Evolutionary conservation across 2,888 invertebrate genomes (phyloP).

Genomic region (Flexamia atlantica): DNA sequence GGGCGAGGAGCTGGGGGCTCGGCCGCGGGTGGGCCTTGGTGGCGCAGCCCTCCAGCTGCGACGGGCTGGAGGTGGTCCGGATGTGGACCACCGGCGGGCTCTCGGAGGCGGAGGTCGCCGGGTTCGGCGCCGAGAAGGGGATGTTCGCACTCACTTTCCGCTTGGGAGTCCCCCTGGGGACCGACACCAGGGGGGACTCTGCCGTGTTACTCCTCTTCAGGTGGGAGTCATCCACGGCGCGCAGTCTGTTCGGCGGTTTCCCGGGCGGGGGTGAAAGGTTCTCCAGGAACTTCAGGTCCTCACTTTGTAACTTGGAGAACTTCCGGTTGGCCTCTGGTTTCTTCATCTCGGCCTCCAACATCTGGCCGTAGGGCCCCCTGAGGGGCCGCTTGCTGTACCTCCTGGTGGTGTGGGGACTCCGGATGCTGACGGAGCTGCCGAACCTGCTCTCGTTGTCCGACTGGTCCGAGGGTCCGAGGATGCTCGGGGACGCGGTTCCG

Average conservation of each 20-base stretch:
- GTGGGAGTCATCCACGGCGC: slow-evolving; percentile 67
- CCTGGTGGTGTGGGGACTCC: slow-evolving; percentile 72
- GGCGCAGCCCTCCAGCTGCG: slow-evolving; percentile 82
- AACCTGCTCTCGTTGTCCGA: slow-evolving; percentile 78
- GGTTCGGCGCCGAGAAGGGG: slow-evolving; percentile 72
- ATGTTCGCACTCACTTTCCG: slow-evolving; percentile 81
- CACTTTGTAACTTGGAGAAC: slow-evolving; percentile 76
- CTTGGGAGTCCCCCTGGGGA: slow-evolving; percentile 75
- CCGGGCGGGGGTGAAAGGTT: slow-evolving; percentile 71
- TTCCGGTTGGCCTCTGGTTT: slow-evolving; percentile 78
- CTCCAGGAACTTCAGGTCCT: slow-evolving; percentile 78
- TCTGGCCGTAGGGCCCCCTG: slow-evolving; percentile 87
- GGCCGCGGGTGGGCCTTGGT: slow-evolving; percentile 74
- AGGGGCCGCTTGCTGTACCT: slow-evolving; percentile 87
- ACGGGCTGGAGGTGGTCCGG: slow-evolving; percentile 88
- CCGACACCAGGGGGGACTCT: slow-evolving; percentile 53
- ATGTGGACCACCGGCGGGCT: slow-evolving; percentile 81
- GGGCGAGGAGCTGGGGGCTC: slow-evolving; percentile 84
- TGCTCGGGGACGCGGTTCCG: slow-evolving; percentile 79
- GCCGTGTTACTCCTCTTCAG: slow-evolving; percentile 67
- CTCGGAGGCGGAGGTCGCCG: slow-evolving; percentile 73
- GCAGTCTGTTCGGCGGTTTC: slow-evolving; percentile 49
- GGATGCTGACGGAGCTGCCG: slow-evolving; percentile 72
- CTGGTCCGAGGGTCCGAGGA: slow-evolving; percentile 83
- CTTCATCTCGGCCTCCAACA: slow-evolving; percentile 90